Conservation (phyloP, 2,797 vertebrate species). For the Zonotrichia albicollis region DNA sequence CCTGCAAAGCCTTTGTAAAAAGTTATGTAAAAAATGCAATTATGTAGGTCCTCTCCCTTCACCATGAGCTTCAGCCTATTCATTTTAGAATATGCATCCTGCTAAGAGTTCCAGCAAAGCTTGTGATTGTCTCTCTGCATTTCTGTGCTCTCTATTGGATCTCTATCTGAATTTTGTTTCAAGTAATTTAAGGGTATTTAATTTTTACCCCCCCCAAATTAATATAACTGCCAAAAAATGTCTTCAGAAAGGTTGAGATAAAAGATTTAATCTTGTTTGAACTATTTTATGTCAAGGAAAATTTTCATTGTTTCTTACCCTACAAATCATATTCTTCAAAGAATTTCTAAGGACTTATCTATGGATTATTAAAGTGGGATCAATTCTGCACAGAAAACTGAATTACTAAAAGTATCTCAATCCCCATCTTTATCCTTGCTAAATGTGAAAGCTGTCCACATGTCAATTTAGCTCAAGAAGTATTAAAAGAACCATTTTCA, state of each 20-base stretch:
- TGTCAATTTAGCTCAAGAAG: neutral
- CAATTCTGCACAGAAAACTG: neutral
- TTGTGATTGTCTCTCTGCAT: neutral
- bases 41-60: neutral
- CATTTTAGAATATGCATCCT: neutral
- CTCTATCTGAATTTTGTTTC: neutral
- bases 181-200: neutral
- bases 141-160: neutral
- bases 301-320: neutral
- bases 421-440: neutral
- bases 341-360: slow-evolving; percentile 1
- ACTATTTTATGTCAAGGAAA: slow-evolving; percentile 35
- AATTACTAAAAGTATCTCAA: neutral
- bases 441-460: neutral
- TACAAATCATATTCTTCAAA: neutral
- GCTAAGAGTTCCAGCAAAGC: neutral
- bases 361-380: neutral
- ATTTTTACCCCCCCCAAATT: neutral
- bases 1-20: slow-evolving; percentile 32
- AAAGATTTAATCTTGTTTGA: slow-evolving; percentile 41
- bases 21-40: slow-evolving; percentile 20
- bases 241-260: slow-evolving; percentile 14
- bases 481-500: neutral
- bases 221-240: neutral
- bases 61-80: neutral